Base-by-base conservation (phyloP, 2,888 invertebrate genomes). In the Dendrolimus pini region DNA sequence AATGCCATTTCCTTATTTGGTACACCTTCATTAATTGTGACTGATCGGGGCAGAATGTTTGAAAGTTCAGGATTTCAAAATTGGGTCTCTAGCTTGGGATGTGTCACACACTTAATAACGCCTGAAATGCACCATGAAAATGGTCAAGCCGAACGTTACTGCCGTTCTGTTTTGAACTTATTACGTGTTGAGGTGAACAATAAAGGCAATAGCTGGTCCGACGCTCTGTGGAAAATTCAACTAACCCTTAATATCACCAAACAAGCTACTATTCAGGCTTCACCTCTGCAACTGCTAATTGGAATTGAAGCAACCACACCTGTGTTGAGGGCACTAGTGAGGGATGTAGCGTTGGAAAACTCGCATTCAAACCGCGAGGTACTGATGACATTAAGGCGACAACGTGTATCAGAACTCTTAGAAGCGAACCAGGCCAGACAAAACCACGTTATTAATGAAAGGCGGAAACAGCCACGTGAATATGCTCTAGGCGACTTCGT, bases 21-120 rank as follows among this genome's bases (percentile, higher is more conserved):
- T n/a, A n/a, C n/a, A n/a, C n/a, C n/a, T n/a, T n/a, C n/a, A n/a
- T n/a, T n/a, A n/a, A n/a, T n/a, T n/a, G n/a, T n/a, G n/a, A n/a
- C n/a, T n/a, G n/a, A n/a, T n/a, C n/a, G n/a, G n/a, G n/a, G n/a
- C n/a, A n/a, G n/a, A n/a, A n/a, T n/a, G n/a, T n/a, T n/a, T n/a
- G n/a, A n/a, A n/a, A n/a, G n/a, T n/a, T n/a, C n/a, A n/a, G n/a
- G n/a, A n/a, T n/a, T n/a, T n/a, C n/a, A n/a, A n/a, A n/a, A n/a
- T n/a, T n/a, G n/a, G n/a, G n/a, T n/a, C n/a, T n/a, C n/a, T n/a
- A n/a, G n/a, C n/a, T n/a, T n/a, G n/a, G n/a, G n/a, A n/a, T n/a
- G n/a, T n/a, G n/a, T n/a, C n/a, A n/a, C n/a, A n/a, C 71, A 71
- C 55, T 58, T 59, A 6, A 69, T 69, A 7, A 70, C 69, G 0